Evolutionary conservation across 2,888 invertebrate genomes (phyloP).

Genomic region (Orthosia gothica): DNA sequence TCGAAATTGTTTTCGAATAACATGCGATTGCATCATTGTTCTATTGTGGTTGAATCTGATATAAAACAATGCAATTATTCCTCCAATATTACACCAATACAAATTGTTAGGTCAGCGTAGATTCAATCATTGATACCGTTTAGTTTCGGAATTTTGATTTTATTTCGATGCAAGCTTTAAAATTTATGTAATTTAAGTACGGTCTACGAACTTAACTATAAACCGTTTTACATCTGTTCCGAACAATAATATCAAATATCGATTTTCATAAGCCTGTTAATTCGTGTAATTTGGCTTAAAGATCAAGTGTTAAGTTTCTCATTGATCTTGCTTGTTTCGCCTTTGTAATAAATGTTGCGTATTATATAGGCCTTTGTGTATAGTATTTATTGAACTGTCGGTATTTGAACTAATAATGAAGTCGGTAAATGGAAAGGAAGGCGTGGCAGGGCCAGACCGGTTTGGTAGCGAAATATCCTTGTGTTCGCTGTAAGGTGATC

Average conservation of each 20-base stretch:
- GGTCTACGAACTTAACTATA: not conserved
- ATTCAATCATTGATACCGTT: slow-evolving; percentile 69
- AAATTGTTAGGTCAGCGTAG: slow-evolving; percentile 68
- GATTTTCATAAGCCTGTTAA: slow-evolving; percentile 59
- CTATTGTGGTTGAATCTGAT: slow-evolving; percentile 72
- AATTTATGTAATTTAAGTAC: not conserved
- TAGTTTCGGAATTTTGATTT: slow-evolving; percentile 60
- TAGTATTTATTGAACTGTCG: slow-evolving; percentile 71
- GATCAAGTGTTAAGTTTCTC: slow-evolving; percentile 63
- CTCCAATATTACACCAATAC: slow-evolving; percentile 67
- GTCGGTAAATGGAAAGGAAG: slow-evolving; percentile 88
- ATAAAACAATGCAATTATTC: slow-evolving; percentile 79
- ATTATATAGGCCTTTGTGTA: slow-evolving; percentile 67
- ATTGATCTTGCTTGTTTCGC: slow-evolving; percentile 59
- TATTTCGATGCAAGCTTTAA: slow-evolving; percentile 5
- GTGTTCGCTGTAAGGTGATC: slow-evolving; percentile 88
- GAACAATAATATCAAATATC: slow-evolving; percentile 45
- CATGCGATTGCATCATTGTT: slow-evolving; percentile 76
- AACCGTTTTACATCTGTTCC: not conserved
- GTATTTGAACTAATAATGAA: slow-evolving; percentile 77
- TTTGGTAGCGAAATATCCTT: slow-evolving; percentile 86
- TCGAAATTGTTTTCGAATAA: slow-evolving; percentile 76
- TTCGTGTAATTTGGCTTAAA: slow-evolving; percentile 62
- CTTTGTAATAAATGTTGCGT: slow-evolving; percentile 65
- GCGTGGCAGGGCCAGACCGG: slow-evolving; percentile 85